Conservation (phyloP, 2,888 invertebrate genomes). For the Erynnis tages region DNA sequence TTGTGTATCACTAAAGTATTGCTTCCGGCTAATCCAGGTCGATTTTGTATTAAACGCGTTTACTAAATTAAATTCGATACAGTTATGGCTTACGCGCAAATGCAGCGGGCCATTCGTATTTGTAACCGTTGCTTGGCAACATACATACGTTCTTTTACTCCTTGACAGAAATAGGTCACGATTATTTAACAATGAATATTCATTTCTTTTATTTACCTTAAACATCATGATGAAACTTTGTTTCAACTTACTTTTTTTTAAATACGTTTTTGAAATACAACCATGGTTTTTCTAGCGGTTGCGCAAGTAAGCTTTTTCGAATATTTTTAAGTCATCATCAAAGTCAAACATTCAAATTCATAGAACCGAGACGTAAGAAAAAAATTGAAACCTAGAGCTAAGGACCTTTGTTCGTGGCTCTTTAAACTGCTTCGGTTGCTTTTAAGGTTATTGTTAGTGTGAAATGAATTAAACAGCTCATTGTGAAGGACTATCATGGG, state of each 20-base stretch:
- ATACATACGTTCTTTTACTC: background rate
- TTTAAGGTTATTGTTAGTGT: constrained; percentile 1
- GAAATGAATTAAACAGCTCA: constrained; percentile 50
- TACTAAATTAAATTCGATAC: constrained; percentile 20
- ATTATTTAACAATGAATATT: background rate
- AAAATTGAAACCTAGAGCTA: no score
- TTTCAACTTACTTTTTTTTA: no score
- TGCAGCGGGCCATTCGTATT: background rate
- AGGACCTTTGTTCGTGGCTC: no score
- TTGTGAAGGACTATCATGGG: constrained; percentile 36
- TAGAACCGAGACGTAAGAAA: no score
- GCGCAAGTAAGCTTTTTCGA: no score
- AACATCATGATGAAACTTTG: no score
- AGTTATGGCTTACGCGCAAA: constrained; percentile 13
- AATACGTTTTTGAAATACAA: no score
- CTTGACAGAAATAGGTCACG: background rate
- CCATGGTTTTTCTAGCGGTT: no score
- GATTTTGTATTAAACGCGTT: constrained; percentile 51
- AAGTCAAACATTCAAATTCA: no score
- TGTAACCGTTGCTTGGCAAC: background rate
- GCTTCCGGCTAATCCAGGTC: constrained; percentile 65
- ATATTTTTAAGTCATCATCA: no score
- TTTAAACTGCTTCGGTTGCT: no score
- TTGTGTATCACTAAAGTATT: constrained; percentile 64
- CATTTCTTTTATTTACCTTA: no score